Conservation (phyloP, 2,888 invertebrate species). For the Lysandra coridon region DNA sequence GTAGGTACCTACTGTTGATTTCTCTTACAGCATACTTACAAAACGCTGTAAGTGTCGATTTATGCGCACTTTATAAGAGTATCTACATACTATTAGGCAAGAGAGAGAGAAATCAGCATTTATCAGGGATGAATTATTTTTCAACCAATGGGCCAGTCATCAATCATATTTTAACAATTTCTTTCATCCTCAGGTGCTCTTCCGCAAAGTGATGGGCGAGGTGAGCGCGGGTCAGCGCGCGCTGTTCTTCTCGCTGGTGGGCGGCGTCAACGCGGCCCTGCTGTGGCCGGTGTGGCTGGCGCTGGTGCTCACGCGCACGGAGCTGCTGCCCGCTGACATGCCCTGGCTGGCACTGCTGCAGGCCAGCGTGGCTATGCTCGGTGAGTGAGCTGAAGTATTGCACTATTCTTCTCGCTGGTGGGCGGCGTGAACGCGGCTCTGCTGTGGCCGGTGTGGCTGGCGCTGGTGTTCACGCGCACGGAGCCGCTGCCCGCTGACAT, state of each 20-base stretch:
- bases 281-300: constrained; percentile 95
- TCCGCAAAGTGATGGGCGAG: constrained; percentile 96
- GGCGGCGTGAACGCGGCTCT: constrained; percentile 93
- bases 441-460: constrained; percentile 94
- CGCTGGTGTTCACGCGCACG: constrained; percentile 91
- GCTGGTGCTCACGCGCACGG: constrained; percentile 92
- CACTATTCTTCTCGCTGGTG: constrained; percentile 93
- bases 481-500: constrained; percentile 91
- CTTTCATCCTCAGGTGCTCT: constrained; percentile 85
- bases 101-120: no score
- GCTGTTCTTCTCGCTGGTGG: constrained; percentile 94
- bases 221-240: constrained; percentile 96
- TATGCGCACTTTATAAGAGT: no score
- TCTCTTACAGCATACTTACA: no score
- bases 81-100: no score
- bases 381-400: constrained; percentile 32
- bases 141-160: no score
- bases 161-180: no score
- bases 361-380: constrained; percentile 88
- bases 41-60: no score
- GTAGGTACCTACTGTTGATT: no score
- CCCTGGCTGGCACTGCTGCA: constrained; percentile 93
- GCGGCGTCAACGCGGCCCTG: constrained; percentile 91
- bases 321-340: constrained; percentile 90
- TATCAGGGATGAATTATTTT: no score